Percentiles rank a stretch among this genome's conserved stretches.
These are phyloP conservation scores for Steromphala cineraria DNA, from an alignment of 2,888 invertebrate genomes.

Conservation along the genomic window DNA sequence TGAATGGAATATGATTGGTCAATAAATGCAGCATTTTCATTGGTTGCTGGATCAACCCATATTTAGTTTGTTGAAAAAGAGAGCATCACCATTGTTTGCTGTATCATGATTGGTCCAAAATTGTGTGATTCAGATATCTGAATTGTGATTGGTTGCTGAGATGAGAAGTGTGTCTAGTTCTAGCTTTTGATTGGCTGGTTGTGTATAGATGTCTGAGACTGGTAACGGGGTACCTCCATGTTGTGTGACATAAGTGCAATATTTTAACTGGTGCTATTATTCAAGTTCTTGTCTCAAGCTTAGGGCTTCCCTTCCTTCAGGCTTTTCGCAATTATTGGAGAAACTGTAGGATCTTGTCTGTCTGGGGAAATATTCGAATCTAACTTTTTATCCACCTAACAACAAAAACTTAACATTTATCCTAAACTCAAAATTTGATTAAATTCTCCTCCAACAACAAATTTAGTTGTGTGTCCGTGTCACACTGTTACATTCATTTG, in stretches of 20 bases:
- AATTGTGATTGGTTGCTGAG: neutral
- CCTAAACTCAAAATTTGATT: no score
- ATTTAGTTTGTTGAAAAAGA: neutral
- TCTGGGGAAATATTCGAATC: neutral
- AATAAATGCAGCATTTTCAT: neutral
- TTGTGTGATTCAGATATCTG: neutral
- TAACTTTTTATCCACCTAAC: neutral
- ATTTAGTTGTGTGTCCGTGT: no score
- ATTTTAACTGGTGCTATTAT: neutral
- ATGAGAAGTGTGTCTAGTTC: neutral
- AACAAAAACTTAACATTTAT: no score
- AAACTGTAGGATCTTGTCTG: neutral
- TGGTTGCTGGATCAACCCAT: neutral
- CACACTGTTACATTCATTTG: no score
- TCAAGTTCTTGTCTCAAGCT: no score
- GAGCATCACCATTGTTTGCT: neutral
- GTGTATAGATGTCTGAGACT: neutral
- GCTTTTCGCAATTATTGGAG: no score
- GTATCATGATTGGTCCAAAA: neutral
- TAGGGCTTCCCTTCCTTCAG: no score
- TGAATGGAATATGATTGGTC: neutral
- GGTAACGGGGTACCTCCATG: neutral
- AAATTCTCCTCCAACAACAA: no score
- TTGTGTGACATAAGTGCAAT: conserved; percentile 3
- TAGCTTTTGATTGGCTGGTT: neutral